A percentile compares a stretch with the other conserved stretches of the same genome.
phyloP scores from a whole-genome alignment of 2,113 vertebrate genomes.

The Macrotus californicus region DNA sequence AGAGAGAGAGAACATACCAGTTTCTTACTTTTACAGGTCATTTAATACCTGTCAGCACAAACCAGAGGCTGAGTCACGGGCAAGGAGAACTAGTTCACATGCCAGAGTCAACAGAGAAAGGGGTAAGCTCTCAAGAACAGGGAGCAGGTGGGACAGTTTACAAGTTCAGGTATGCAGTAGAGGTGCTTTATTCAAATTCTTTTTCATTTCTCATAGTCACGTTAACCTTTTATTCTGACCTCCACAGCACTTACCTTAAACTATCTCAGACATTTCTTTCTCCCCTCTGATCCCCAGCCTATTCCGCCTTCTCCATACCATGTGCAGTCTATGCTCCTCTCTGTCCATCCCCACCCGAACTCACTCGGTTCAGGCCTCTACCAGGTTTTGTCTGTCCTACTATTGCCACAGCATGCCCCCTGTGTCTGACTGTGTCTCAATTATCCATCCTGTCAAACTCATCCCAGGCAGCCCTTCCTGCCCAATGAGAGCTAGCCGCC shows the following conservation, averaged over 20 bases:
- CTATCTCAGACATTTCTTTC: background rate
- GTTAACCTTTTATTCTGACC: background rate
- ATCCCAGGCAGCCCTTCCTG: background rate
- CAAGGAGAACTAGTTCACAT: slow-evolving; percentile 9
- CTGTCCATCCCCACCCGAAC: background rate
- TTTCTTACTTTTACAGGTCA: slow-evolving; percentile 45
- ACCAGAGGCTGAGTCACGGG: slow-evolving; percentile 52
- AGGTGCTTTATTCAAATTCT: background rate
- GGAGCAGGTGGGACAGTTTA: background rate
- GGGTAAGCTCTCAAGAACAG: background rate
- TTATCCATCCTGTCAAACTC: background rate
- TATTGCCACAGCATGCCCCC: background rate
- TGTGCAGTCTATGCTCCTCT: background rate
- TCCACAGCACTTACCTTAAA: background rate
- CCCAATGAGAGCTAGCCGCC: background rate
- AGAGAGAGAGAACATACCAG: background rate
- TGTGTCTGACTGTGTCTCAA: background rate
- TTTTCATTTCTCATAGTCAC: background rate
- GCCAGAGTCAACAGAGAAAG: background rate
- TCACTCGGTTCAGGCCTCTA: background rate
- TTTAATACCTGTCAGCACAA: slow-evolving; percentile 41
- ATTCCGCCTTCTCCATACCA: background rate
- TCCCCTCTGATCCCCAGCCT: too few species aligned
- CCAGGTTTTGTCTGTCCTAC: background rate
- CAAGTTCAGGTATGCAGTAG: background rate